Base-by-base conservation (phyloP, 1,140 invertebrate genomes). In the Drosophila pectinifera region DNA sequence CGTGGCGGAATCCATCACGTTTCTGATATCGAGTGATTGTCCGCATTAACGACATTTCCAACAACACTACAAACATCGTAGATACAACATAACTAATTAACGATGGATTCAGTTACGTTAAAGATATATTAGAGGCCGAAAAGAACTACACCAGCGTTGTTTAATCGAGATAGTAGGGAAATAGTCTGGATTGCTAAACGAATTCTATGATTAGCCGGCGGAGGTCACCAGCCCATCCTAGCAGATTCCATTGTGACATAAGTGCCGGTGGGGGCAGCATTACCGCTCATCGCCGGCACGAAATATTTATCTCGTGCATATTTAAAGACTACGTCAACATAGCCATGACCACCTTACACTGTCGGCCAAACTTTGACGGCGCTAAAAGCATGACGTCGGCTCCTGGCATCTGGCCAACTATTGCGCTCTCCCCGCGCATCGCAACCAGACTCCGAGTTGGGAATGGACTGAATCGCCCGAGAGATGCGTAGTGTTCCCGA, bases 291-390 rank as follows among this genome's bases (percentile, higher is more conserved):
- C 59, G 38, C 26, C 38, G 36, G 10, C 10, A 45, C 26, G 22
- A 72, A 39, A 69, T 53, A 53, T 57, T 54, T 64, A 43, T 72
- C 53, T 41, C 41, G 57, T 77, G 73, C 62, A 77, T 81, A 81
- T 86, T 86, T 86, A 65, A 86, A 86, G 81, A 65, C 74, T 82
- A 67, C 67, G 83, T 88, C 78, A 85, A 72, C 68, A 73, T 49
- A 84, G 70, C 83, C 75, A 59, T 82, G 78, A 82, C 78, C 75
- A 85, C 75, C 75, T 86, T 79, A 76, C 59, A 45, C 22, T 18
- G n/a, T 49, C 58, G 57, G 65, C 59, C 76, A 79, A 78, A 73
- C 61, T 67, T 62, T 62, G 74, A 58, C 78, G 78, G 55, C 36
- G 49, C 82, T 81, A 72, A 86, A 78, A 46, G 70, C 75, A 79